Conservation (phyloP, 2,113 vertebrate species). For the Heloderma charlesbogerti region DNA sequence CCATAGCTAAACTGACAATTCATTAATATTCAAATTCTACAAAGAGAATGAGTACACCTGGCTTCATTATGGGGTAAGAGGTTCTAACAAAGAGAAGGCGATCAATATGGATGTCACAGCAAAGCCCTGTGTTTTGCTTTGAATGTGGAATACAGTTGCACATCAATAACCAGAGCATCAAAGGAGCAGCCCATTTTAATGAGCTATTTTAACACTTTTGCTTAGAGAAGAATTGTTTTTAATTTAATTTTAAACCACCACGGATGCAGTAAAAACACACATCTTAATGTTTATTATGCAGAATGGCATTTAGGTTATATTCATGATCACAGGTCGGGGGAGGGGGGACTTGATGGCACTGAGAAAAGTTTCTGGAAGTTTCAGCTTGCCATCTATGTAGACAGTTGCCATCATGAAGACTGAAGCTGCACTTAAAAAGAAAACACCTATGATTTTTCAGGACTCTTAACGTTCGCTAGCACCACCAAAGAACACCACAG, state of each 20-base stretch:
- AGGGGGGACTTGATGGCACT: neutral
- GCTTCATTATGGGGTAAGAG: slow-evolving; percentile 39
- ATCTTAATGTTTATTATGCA: neutral
- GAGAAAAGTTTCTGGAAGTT: neutral
- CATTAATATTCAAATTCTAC: slow-evolving; percentile 44
- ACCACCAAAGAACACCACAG: neutral
- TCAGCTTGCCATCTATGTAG: neutral
- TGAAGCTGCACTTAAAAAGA: too few relatives aligned
- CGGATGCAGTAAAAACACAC: neutral
- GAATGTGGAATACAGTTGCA: slow-evolving; percentile 12
- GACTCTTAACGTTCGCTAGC: neutral
- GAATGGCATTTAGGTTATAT: neutral
- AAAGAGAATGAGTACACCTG: slow-evolving; percentile 27
- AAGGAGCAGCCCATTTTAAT: slow-evolving; percentile 58
- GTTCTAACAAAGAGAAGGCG: slow-evolving; percentile 20
- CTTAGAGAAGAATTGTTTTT: slow-evolving; percentile 1
- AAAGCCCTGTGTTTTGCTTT: slow-evolving; percentile 17
- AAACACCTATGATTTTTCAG: neutral
- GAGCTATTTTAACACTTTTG: slow-evolving; percentile 46
- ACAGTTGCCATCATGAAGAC: neutral
- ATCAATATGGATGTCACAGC: slow-evolving; percentile 9
- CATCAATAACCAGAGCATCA: slow-evolving; percentile 7
- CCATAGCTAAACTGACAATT: slow-evolving; percentile 5
- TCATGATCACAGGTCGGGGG: neutral
- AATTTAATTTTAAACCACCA: neutral